phyloP scores from a whole-genome alignment of 2,797 vertebrate genomes.

The Sebastes steindachneri region DNA sequence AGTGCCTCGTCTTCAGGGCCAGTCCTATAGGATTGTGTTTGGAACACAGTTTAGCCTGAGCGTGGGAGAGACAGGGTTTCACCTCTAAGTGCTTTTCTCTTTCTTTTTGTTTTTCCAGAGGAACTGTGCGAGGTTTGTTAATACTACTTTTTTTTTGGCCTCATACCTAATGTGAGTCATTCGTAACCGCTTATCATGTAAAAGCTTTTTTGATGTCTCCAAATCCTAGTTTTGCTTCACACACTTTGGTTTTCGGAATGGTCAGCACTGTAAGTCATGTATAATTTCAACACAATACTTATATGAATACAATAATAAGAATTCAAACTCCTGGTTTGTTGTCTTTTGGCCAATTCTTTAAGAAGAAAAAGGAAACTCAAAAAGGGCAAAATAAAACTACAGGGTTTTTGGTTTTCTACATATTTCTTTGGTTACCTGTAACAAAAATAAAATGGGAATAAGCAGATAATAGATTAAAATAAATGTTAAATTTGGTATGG shows the following conservation, averaged over 20 bases:
- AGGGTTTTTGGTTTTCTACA: slow-evolving; percentile 89
- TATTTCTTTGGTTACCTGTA: slow-evolving; percentile 91
- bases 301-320: slow-evolving; percentile 63
- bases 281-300: slow-evolving; percentile 65
- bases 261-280: slow-evolving; percentile 79
- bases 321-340: slow-evolving; percentile 77
- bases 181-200: slow-evolving; percentile 49
- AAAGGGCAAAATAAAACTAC: slow-evolving; percentile 75
- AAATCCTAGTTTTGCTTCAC: slow-evolving; percentile 73
- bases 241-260: slow-evolving; percentile 88
- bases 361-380: slow-evolving; percentile 52
- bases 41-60: slow-evolving; percentile 79
- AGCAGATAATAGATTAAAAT: slow-evolving; percentile 70
- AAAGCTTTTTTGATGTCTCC: slow-evolving; percentile 67
- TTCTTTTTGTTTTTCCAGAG: slow-evolving; percentile 59
- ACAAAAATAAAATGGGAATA: slow-evolving; percentile 85
- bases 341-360: slow-evolving; percentile 84
- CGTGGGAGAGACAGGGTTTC: slow-evolving; percentile 62
- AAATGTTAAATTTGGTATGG: slow-evolving; percentile 84
- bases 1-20: slow-evolving; percentile 55
- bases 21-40: slow-evolving; percentile 66
- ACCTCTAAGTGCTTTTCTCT: slow-evolving; percentile 79
- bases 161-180: slow-evolving; percentile 61
- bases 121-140: slow-evolving; percentile 76
- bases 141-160: slow-evolving; percentile 83